These are phyloP conservation scores for Vanessa tameamea DNA, from an alignment of 1,140 invertebrate species.

Conservation along the genomic window DNA sequence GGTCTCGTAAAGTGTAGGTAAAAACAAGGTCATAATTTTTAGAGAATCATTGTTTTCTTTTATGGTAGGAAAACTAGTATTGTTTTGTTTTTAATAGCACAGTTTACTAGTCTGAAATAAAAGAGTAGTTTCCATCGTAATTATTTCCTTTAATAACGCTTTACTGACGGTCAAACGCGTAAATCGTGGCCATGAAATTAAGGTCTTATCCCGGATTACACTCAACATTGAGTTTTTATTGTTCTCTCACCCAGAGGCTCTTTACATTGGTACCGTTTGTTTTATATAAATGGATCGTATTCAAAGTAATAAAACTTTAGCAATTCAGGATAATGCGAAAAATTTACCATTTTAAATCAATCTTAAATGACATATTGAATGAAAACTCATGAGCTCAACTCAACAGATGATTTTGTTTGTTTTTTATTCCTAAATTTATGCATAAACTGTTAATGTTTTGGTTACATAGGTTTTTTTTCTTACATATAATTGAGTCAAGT, in stretches of 20 bases:
- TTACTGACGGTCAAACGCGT: constrained; percentile 27
- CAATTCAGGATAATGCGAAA: too few species aligned
- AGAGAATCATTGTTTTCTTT: background rate
- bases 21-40: background rate
- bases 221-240: constrained; percentile 33
- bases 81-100: background rate
- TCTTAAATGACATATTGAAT: too few species aligned
- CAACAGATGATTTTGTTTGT: too few species aligned
- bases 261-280: constrained; percentile 7
- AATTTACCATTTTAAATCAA: too few species aligned
- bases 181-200: constrained; percentile 30
- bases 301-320: too few species aligned
- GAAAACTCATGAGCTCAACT: too few species aligned
- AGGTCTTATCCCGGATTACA: constrained; percentile 32
- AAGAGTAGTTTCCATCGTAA: background rate
- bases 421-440: too few species aligned
- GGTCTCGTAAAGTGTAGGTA: background rate
- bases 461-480: too few species aligned
- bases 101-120: background rate
- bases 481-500: too few species aligned
- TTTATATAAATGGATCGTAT: background rate
- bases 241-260: constrained; percentile 15
- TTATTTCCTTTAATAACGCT: constrained; percentile 31
- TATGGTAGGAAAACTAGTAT: background rate
- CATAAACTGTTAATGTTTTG: too few species aligned